Percentiles rank a stretch among this genome's conserved stretches.
Conservation (phyloP, 2,113 vertebrate species). For the Vidua macroura region DNA sequence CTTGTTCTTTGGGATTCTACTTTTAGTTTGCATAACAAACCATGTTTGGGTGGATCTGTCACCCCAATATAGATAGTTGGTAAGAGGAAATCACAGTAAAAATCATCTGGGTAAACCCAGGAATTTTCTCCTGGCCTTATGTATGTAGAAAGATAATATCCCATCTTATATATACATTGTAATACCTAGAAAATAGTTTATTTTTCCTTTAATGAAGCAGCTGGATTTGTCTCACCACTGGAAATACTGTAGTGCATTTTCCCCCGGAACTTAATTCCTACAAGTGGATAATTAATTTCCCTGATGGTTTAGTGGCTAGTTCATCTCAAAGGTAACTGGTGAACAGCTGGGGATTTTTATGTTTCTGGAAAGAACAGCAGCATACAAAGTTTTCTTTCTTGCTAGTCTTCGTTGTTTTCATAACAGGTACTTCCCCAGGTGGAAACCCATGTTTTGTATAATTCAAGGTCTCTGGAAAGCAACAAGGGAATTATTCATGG, state of each 20-base stretch:
- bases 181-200: neutral
- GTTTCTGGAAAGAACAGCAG: neutral
- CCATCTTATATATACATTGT: neutral
- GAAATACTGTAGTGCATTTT: neutral
- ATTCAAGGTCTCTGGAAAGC: neutral
- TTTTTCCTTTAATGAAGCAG: neutral
- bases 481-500: neutral
- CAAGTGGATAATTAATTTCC: slow-evolving; percentile 5
- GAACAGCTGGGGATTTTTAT: neutral
- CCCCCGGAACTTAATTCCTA: neutral
- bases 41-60: neutral
- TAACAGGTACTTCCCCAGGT: neutral
- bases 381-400: neutral
- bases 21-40: neutral
- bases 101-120: neutral
- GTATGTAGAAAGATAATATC: neutral
- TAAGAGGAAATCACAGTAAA: neutral
- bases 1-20: neutral
- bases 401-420: neutral
- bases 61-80: rapidly evolving
- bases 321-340: slow-evolving; percentile 9
- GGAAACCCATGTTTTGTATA: neutral
- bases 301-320: neutral
- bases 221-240: neutral
- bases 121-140: neutral